A percentile compares a stretch with the other conserved stretches of the same genome.
phyloP scores from a whole-genome alignment of 1,140 invertebrate genomes.

The Lutraria rhynchaena region DNA sequence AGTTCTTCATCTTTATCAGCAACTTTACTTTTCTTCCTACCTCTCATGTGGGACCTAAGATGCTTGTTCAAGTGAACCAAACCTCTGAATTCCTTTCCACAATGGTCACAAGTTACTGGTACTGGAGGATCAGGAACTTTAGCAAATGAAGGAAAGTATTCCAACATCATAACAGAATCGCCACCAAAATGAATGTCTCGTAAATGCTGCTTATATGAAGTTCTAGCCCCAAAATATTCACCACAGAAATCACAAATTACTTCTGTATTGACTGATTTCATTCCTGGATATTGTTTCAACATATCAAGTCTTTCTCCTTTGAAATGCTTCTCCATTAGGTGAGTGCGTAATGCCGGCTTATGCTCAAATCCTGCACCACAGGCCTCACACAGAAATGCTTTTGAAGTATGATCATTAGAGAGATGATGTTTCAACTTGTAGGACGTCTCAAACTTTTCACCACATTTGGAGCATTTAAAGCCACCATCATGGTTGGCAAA shows the following conservation, averaged over 20 bases:
- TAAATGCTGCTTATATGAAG: constrained; percentile 21
- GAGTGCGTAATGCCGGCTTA: constrained; percentile 7
- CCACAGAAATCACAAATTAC: constrained; percentile 34
- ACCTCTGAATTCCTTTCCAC: constrained; percentile 18
- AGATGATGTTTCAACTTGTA: constrained; percentile 22
- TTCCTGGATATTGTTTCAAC: constrained; percentile 33
- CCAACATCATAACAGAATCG: not conserved
- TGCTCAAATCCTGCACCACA: constrained; percentile 43
- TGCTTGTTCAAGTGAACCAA: constrained; percentile 7
- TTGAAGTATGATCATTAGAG: constrained; percentile 4
- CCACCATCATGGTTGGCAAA: constrained; percentile 18
- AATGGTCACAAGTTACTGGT: constrained; percentile 30
- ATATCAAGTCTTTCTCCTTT: constrained; percentile 13
- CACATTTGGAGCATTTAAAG: constrained; percentile 30
- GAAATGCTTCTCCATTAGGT: constrained; percentile 30
- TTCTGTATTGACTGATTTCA: constrained; percentile 17
- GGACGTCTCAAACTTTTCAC: constrained; percentile 35
- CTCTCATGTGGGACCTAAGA: constrained; percentile 2
- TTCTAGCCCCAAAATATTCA: constrained; percentile 15
- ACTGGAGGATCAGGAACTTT: constrained; percentile 25
- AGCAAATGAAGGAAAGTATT: constrained; percentile 1
- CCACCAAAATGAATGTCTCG: constrained; percentile 40
- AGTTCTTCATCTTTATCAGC: not conserved
- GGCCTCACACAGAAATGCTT: constrained; percentile 24
- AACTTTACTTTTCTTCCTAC: not conserved